These are phyloP conservation scores for Drosophila algonquin DNA, from an alignment of 2,888 invertebrate species.

Conservation along the genomic window DNA sequence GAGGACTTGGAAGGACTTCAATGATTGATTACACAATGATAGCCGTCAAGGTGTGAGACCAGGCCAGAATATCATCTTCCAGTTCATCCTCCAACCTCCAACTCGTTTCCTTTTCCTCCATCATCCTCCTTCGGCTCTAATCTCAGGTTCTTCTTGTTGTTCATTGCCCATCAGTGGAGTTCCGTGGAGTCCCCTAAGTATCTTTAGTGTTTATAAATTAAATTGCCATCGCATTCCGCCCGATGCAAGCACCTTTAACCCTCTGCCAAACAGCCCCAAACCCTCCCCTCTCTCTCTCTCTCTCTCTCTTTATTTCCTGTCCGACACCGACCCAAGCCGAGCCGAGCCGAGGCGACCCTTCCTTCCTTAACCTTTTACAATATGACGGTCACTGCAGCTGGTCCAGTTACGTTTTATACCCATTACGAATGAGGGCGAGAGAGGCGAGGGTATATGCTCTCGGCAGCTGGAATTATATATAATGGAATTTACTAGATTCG, in stretches of 20 bases:
- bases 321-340: constrained; percentile 19
- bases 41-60: constrained; percentile 28
- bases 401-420: constrained; percentile 6
- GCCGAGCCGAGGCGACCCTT: constrained; percentile 10
- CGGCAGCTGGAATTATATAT: no score
- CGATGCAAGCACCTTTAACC: constrained; percentile 10
- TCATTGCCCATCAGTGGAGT: constrained; percentile 2
- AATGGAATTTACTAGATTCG: no score
- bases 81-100: constrained; percentile 32
- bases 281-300: constrained; percentile 1
- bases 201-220: constrained; percentile 42
- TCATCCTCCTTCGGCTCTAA: not conserved
- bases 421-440: not conserved
- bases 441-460: not conserved
- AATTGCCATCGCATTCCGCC: constrained; percentile 26
- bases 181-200: constrained; percentile 29
- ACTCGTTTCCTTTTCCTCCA: constrained; percentile 1
- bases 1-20: constrained; percentile 2
- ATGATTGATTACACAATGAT: constrained; percentile 46
- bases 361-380: constrained; percentile 4
- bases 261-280: not conserved
- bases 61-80: constrained; percentile 36
- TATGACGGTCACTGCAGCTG: constrained; percentile 17
- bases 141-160: constrained; percentile 6
- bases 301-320: constrained; percentile 3